Conservation (phyloP, 1,140 invertebrate species). For the Cydia amplana region DNA sequence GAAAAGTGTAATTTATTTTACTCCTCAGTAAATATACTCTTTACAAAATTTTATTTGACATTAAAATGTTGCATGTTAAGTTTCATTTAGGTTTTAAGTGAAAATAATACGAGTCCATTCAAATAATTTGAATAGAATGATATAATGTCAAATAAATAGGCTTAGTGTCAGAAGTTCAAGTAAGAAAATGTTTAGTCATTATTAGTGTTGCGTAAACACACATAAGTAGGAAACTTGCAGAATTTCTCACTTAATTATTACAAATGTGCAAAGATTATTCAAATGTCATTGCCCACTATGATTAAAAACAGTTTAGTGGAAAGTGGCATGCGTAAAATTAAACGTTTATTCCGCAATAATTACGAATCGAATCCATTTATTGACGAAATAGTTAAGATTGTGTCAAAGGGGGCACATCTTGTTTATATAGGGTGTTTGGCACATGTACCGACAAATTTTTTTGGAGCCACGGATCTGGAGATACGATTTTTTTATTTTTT, state of each 20-base stretch:
- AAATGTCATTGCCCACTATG: neutral
- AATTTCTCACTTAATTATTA: neutral
- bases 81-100: conserved; percentile 4
- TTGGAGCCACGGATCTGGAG: no score
- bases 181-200: conserved; percentile 23
- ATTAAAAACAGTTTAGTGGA: neutral
- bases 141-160: conserved; percentile 27
- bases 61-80: conserved; percentile 4
- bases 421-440: no score
- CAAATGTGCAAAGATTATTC: neutral
- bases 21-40: neutral
- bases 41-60: conserved; percentile 7
- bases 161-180: conserved; percentile 21
- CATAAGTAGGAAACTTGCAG: conserved; percentile 16
- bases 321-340: neutral
- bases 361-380: no score
- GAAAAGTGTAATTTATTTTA: conserved; percentile 2
- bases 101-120: conserved; percentile 19
- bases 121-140: conserved; percentile 11
- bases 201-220: conserved; percentile 14
- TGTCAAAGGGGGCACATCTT: no score
- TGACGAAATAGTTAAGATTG: no score
- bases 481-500: no score
- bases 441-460: no score
- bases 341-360: no score